Evolutionary conservation across 2,888 invertebrate species (phyloP).

Genomic region (Camponotus fellah): DNA sequence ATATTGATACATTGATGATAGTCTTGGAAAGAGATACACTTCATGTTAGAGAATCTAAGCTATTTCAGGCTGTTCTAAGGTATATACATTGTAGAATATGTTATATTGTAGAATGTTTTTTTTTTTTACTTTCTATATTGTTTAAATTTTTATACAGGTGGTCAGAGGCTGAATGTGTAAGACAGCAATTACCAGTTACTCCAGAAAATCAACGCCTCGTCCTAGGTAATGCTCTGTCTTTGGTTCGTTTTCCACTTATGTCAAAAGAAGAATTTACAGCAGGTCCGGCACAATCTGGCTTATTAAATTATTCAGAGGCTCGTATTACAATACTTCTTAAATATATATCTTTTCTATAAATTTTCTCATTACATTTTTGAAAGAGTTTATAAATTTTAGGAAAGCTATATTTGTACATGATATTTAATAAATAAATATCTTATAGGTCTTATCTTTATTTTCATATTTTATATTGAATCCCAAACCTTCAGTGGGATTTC

Average conservation of each 20-base stretch:
- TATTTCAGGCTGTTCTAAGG: slow-evolving; percentile 91
- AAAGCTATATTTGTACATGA: neutral
- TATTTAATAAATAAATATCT: slow-evolving; percentile 44
- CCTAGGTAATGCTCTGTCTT: slow-evolving; percentile 90
- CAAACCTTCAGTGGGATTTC: slow-evolving; percentile 91
- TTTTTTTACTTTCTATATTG: neutral
- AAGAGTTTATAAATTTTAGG: slow-evolving; percentile 5
- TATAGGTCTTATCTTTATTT: slow-evolving; percentile 90
- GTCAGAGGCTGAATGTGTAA: slow-evolving; percentile 92
- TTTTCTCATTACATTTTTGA: slow-evolving; percentile 5
- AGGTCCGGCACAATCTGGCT: slow-evolving; percentile 91
- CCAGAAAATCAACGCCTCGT: slow-evolving; percentile 91
- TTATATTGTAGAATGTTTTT: neutral
- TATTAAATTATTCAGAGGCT: slow-evolving; percentile 91
- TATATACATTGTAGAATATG: slow-evolving; percentile 64
- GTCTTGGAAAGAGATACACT: slow-evolving; percentile 93
- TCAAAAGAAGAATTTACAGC: slow-evolving; percentile 94
- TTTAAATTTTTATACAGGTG: slow-evolving; percentile 86
- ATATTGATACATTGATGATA: slow-evolving; percentile 92
- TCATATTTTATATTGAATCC: slow-evolving; percentile 92
- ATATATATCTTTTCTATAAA: neutral
- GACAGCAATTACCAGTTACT: slow-evolving; percentile 89
- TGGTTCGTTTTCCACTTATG: slow-evolving; percentile 94
- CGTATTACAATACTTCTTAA: slow-evolving; percentile 12
- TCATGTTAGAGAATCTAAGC: slow-evolving; percentile 92